phyloP scores from a whole-genome alignment of 2,113 vertebrate species.

The Procavia capensis region DNA sequence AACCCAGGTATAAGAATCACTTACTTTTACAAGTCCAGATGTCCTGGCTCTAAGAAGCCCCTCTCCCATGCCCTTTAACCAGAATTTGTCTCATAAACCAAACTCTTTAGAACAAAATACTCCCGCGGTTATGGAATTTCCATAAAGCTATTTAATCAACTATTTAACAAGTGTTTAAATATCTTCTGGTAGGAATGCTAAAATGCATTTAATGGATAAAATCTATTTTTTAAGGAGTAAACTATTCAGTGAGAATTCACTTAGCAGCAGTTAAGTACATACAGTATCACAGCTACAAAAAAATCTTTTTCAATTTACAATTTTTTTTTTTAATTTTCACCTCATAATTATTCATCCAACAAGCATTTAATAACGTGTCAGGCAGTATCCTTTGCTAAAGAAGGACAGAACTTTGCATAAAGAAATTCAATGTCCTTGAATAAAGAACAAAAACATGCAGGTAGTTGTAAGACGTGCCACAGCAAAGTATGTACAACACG shows the following conservation, averaged over 20 bases:
- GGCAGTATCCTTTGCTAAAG: background rate
- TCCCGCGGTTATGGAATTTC: background rate
- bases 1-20: background rate
- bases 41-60: background rate
- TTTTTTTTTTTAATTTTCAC: background rate
- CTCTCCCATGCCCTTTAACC: background rate
- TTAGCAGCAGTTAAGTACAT: background rate
- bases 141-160: background rate
- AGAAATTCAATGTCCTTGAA: background rate
- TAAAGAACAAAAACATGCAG: background rate
- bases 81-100: background rate
- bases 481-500: slow-evolving; percentile 30
- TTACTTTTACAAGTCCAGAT: slow-evolving; percentile 17
- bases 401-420: background rate
- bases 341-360: background rate
- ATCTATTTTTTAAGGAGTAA: background rate
- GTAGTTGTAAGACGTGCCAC: background rate
- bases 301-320: background rate
- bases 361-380: background rate
- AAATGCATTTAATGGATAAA: background rate
- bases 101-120: slow-evolving; percentile 44
- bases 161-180: background rate
- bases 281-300: background rate
- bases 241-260: slow-evolving; percentile 1
- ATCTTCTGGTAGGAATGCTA: background rate